phyloP scores from a whole-genome alignment of 2,113 vertebrate species.

The Picathartes gymnocephalus region DNA sequence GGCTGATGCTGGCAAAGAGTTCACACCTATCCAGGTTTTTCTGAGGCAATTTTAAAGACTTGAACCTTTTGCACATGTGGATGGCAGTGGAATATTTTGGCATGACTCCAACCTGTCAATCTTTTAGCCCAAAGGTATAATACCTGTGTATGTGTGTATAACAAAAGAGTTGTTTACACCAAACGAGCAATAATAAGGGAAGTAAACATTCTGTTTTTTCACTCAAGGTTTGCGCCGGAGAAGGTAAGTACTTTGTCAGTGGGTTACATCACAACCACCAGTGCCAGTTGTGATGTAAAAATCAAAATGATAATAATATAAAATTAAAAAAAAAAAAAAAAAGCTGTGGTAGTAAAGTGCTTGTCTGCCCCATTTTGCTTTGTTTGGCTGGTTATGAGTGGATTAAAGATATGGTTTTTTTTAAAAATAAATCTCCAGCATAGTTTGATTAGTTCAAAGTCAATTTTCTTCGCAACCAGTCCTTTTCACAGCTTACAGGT shows the following conservation, averaged over 20 bases:
- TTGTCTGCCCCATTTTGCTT: constrained; percentile 96
- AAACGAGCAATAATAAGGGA: constrained; percentile 67
- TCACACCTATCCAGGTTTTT: background rate
- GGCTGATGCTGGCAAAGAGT: background rate
- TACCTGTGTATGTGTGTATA: constrained; percentile 73
- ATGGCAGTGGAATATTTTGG: background rate
- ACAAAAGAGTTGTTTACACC: constrained; percentile 74
- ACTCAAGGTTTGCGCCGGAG: constrained; percentile 69
- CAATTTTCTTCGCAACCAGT: constrained; percentile 95
- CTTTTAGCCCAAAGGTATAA: constrained; percentile 83
- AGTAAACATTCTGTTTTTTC: constrained; percentile 78
- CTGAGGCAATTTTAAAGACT: background rate
- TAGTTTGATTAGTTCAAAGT: constrained; percentile 94
- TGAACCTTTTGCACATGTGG: background rate
- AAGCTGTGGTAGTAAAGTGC: constrained; percentile 98
- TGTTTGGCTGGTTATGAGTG: constrained; percentile 99
- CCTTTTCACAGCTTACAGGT: constrained; percentile 98
- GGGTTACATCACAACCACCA: constrained; percentile 92
- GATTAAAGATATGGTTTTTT: constrained; percentile 91
- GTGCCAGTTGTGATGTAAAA: constrained; percentile 92
- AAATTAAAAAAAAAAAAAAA: background rate
- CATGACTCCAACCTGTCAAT: background rate
- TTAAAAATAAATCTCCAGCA: constrained; percentile 79
- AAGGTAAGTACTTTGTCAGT: constrained; percentile 77
- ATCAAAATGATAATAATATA: background rate